These are phyloP conservation scores for Sesamia inferens DNA, from an alignment of 2,888 invertebrate genomes.

Conservation along the genomic window DNA sequence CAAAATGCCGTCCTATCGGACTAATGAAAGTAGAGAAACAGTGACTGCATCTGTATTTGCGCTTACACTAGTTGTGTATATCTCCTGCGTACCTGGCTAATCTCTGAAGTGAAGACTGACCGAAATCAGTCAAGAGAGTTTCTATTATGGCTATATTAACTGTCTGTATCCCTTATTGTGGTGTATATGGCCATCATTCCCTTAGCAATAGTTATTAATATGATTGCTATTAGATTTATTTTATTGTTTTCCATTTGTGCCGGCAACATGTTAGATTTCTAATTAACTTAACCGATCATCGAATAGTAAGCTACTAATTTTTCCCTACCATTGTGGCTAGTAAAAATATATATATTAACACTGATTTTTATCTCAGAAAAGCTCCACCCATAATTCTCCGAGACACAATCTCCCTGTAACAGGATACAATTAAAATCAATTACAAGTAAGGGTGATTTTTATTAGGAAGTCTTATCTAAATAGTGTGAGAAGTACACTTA, in stretches of 20 bases:
- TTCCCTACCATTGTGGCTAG: not conserved
- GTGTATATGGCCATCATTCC: not conserved
- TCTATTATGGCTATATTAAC: not conserved
- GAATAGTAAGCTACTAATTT: not conserved
- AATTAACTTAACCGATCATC: not conserved
- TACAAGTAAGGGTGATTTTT: constrained; percentile 81
- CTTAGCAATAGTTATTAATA: too few relatives aligned
- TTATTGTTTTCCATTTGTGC: not conserved
- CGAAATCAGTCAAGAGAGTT: not conserved
- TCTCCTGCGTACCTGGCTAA: too few relatives aligned
- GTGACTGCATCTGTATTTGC: not conserved
- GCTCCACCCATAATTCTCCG: constrained; percentile 22
- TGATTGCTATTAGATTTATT: not conserved
- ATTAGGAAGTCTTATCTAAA: constrained; percentile 82
- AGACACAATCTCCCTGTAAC: constrained; percentile 48
- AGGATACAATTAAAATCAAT: constrained; percentile 84
- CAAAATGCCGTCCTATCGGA: not conserved
- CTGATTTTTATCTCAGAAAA: constrained; percentile 16
- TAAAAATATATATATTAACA: not conserved
- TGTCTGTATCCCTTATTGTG: not conserved
- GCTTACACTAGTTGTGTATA: not conserved
- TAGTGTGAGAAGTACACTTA: constrained; percentile 84
- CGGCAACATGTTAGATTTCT: not conserved
- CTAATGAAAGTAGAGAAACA: not conserved
- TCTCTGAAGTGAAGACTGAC: not conserved